These are phyloP conservation scores for Enteromius thamalakanensis DNA, from an alignment of 2,797 vertebrate species.

Conservation along the genomic window DNA sequence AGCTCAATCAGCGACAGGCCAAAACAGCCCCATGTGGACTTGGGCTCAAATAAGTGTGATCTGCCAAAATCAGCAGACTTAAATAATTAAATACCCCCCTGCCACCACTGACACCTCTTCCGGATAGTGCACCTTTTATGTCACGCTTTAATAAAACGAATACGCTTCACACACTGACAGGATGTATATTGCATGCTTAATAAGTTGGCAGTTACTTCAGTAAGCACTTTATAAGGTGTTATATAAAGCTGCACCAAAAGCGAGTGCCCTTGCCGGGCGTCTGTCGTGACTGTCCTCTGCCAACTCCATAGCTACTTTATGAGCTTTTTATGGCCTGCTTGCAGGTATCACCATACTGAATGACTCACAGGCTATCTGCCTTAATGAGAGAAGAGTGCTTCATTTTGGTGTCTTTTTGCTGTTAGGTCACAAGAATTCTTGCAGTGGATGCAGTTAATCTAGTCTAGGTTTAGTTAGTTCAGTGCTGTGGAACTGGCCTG, in stretches of 20 bases:
- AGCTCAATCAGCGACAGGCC: constrained; percentile 40
- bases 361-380: constrained; percentile 17
- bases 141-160: constrained; percentile 60
- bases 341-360: constrained; percentile 32
- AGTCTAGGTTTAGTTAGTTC: not conserved
- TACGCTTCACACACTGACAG: constrained; percentile 50
- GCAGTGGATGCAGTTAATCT: constrained; percentile 11
- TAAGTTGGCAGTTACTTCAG: constrained; percentile 49
- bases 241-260: constrained; percentile 54
- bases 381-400: constrained; percentile 48
- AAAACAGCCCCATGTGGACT: constrained; percentile 35
- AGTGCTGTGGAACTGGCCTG: not conserved
- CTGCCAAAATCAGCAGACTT: constrained; percentile 56
- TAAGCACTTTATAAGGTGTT: constrained; percentile 51
- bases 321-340: constrained; percentile 54
- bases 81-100: constrained; percentile 57
- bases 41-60: constrained; percentile 42
- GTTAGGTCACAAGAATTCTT: constrained; percentile 15
- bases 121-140: constrained; percentile 12
- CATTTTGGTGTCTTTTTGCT: constrained; percentile 39
- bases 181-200: constrained; percentile 54
- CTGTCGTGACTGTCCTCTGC: constrained; percentile 42
- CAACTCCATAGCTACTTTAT: constrained; percentile 46
- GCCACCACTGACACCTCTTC: not conserved
- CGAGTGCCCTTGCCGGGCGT: constrained; percentile 51